Percentiles rank a stretch among this genome's conserved stretches.
These are phyloP conservation scores for Cydia strobilella DNA, from an alignment of 1,140 invertebrate genomes.

Conservation along the genomic window DNA sequence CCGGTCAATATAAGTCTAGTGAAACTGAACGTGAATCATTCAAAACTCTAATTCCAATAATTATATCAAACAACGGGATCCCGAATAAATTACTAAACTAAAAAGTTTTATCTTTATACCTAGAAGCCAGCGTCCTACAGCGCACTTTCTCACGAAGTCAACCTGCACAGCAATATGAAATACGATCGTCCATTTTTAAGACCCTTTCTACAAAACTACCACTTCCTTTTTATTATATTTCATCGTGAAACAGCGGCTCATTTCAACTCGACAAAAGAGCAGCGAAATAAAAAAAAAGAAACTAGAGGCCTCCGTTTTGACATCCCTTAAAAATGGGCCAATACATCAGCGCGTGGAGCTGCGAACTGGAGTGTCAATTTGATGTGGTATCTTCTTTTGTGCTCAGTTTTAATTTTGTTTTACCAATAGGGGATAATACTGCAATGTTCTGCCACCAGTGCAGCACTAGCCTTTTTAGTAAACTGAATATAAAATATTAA, in stretches of 20 bases:
- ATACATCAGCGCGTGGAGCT: conserved; percentile 9
- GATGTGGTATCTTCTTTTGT: background rate
- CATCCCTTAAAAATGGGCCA: conserved; percentile 31
- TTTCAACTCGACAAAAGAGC: conserved; percentile 30
- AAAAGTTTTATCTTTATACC: too few relatives aligned
- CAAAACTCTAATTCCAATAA: too few relatives aligned
- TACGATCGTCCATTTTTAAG: conserved; percentile 6
- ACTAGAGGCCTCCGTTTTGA: conserved; percentile 14
- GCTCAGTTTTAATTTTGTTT: background rate
- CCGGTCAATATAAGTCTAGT: too few relatives aligned
- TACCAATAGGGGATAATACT: too few relatives aligned
- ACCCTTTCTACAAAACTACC: conserved; percentile 22
- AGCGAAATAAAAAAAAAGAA: conserved; percentile 28
- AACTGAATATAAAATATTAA: too few relatives aligned
- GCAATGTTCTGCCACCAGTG: too few relatives aligned
- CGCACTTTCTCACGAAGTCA: background rate
- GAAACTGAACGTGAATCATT: too few relatives aligned
- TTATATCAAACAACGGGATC: too few relatives aligned
- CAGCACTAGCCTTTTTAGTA: too few relatives aligned
- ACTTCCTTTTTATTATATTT: conserved; percentile 26
- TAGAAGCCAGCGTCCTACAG: background rate
- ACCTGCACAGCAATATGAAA: background rate
- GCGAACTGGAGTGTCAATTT: background rate
- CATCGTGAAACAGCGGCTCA: conserved; percentile 21
- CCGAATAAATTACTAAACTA: too few relatives aligned